Percentiles rank a stretch among this genome's conserved stretches.
Conservation (phyloP, 2,113 vertebrate genomes). For the Talpa occidentalis region DNA sequence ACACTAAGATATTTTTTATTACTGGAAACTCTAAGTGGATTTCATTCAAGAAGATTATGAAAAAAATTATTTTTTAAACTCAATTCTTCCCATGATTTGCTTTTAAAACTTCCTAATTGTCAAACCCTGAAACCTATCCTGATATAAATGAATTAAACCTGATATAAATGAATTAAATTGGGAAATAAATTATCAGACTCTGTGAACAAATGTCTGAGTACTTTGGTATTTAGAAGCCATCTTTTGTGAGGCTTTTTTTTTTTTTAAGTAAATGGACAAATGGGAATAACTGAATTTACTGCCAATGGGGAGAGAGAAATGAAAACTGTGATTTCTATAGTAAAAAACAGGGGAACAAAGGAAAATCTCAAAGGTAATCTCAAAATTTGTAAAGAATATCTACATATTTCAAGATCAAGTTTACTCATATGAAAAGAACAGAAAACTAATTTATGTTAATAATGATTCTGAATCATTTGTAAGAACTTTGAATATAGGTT, state of each 20-base stretch:
- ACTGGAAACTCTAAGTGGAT: neutral
- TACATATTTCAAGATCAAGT: neutral
- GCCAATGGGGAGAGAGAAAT: neutral
- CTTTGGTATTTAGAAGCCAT: neutral
- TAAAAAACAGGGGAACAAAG: neutral
- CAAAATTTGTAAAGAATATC: neutral
- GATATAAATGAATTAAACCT: neutral
- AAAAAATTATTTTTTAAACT: neutral
- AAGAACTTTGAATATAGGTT: neutral
- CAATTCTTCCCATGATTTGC: neutral
- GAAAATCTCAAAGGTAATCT: neutral
- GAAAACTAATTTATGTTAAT: conserved; percentile 1
- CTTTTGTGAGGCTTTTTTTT: neutral
- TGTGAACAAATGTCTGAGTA: neutral
- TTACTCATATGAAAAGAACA: neutral
- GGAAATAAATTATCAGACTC: neutral
- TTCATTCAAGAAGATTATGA: neutral
- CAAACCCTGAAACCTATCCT: neutral
- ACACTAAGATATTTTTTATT: neutral
- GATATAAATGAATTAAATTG: neutral
- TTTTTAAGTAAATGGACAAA: neutral
- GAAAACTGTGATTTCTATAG: neutral
- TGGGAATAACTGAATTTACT: neutral
- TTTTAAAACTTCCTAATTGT: neutral
- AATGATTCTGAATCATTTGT: neutral